Conservation (phyloP, 1,140 invertebrate species). For the Galleria mellonella region DNA sequence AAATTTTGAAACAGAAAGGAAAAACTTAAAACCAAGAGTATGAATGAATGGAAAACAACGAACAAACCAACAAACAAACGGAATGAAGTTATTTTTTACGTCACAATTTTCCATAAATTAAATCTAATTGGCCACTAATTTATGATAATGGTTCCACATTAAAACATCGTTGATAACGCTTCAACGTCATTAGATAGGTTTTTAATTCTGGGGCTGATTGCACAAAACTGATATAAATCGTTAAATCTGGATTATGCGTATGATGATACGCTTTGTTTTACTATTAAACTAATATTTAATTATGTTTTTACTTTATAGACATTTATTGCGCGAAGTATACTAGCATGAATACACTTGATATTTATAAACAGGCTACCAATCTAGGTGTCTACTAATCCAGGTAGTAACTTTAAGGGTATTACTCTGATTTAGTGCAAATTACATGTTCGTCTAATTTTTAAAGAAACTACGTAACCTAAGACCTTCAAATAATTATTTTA, state of each 20-base stretch:
- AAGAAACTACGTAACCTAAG: no score
- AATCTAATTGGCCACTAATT: conserved; percentile 36
- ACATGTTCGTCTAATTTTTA: no score
- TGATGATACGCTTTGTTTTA: neutral
- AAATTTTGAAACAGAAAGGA: no score
- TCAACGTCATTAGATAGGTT: conserved; percentile 18
- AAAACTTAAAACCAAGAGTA: neutral
- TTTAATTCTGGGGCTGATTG: conserved; percentile 1
- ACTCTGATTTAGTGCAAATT: no score
- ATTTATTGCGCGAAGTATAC: no score
- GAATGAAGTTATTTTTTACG: conserved; percentile 24
- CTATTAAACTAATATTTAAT: no score
- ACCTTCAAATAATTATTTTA: no score
- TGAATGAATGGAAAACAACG: conserved; percentile 6
- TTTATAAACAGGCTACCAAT: no score
- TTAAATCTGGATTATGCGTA: no score
- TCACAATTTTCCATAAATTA: conserved; percentile 36
- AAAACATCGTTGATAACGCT: conserved; percentile 39
- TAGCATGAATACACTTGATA: no score
- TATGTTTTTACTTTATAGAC: neutral
- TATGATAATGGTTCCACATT: conserved; percentile 45
- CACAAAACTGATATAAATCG: conserved; percentile 1
- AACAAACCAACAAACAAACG: conserved; percentile 8
- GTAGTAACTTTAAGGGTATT: no score
- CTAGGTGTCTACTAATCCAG: no score